Evolutionary conservation across 64 coral and sea anemone genomes (phyloP).

Genomic region (Stichodactyla mertensii): DNA sequence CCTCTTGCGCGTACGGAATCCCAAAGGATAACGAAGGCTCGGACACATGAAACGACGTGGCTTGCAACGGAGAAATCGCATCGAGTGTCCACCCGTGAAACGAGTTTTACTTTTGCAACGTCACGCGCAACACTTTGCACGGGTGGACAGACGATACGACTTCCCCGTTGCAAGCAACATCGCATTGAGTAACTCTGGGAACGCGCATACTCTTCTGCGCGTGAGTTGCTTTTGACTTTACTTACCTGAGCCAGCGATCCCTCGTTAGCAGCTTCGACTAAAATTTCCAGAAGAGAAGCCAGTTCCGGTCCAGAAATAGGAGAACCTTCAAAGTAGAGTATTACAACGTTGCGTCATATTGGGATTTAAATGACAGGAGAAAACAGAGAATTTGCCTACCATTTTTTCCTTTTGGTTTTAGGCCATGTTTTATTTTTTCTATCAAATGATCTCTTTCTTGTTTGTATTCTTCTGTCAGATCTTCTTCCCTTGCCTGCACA

Average conservation of each 20-base stretch:
- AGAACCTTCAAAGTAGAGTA: constrained; percentile 16
- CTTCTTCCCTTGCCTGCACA: constrained; percentile 59
- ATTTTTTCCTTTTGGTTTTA: constrained; percentile 69
- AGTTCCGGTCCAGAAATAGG: constrained; percentile 56
- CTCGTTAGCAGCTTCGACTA: constrained; percentile 66
- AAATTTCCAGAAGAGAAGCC: constrained; percentile 57
- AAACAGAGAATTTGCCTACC: not conserved
- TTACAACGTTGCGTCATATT: too few species aligned
- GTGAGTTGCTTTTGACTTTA: not conserved
- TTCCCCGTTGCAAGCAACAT: too few species aligned
- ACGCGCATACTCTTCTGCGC: not conserved
- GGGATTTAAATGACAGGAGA: not conserved
- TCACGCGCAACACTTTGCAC: too few species aligned
- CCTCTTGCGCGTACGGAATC: too few species aligned
- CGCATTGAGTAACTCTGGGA: not conserved
- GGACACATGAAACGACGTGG: too few species aligned
- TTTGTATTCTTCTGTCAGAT: constrained; percentile 58
- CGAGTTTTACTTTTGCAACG: too few species aligned
- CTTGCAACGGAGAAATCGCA: too few species aligned
- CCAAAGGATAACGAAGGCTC: too few species aligned
- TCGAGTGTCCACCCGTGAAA: too few species aligned
- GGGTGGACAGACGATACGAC: too few species aligned
- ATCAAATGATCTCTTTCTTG: constrained; percentile 55
- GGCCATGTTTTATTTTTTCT: constrained; percentile 14
- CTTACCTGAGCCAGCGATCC: constrained; percentile 68